Percentiles rank a stretch among this genome's conserved stretches.
Conservation (phyloP, 2,113 vertebrate species). For the Pandion haliaetus region DNA sequence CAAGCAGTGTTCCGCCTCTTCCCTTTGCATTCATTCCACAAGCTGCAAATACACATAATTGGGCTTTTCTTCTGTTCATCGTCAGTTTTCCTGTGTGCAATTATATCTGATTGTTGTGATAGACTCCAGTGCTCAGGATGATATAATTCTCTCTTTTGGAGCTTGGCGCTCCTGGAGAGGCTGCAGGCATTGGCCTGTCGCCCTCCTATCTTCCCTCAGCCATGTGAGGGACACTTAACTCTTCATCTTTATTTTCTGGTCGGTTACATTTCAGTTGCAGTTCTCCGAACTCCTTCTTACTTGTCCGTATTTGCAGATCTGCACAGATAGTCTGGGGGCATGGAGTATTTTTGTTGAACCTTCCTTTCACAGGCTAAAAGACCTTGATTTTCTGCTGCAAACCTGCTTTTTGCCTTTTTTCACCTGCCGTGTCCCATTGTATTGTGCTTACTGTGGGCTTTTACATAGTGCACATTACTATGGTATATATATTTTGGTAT, state of each 20-base stretch:
- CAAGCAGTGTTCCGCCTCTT: not conserved
- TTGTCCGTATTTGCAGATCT: not conserved
- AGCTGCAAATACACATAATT: not conserved
- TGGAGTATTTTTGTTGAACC: not conserved
- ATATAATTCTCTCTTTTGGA: not conserved
- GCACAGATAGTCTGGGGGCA: not conserved
- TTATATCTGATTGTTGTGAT: not conserved
- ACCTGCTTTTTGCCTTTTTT: not conserved
- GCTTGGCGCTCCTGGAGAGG: not conserved
- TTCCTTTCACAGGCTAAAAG: not conserved
- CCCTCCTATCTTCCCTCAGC: not conserved
- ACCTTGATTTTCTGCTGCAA: not conserved
- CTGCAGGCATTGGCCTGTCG: not conserved
- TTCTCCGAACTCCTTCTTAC: not conserved
- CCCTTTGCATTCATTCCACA: not conserved
- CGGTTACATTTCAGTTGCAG: not conserved
- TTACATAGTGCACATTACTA: not conserved
- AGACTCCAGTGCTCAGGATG: not conserved
- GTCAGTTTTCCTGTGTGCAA: accelerated
- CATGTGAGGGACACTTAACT: not conserved
- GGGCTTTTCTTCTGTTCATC: not conserved
- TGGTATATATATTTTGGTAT: not conserved
- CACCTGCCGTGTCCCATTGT: not conserved
- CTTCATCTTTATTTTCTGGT: not conserved
- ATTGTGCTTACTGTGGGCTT: not conserved